Percentiles rank a stretch among this genome's conserved stretches.
phyloP scores from a whole-genome alignment of 2,888 invertebrate genomes.

The Mythimna vitellina region DNA sequence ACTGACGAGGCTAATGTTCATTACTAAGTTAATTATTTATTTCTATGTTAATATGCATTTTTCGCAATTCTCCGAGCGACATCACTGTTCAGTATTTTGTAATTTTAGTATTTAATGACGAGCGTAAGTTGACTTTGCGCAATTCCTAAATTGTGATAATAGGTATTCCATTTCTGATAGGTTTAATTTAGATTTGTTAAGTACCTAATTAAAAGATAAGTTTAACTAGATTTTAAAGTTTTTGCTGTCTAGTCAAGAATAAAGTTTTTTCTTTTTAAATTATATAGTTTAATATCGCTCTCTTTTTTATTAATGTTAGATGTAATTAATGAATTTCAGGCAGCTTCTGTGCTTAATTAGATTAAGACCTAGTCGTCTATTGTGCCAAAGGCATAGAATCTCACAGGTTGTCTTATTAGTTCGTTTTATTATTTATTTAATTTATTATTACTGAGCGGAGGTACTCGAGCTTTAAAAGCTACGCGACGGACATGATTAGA shows the following conservation, averaged over 20 bases:
- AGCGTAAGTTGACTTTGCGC: constrained; percentile 77
- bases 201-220: constrained; percentile 68
- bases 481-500: constrained; percentile 80
- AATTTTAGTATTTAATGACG: constrained; percentile 54
- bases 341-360: constrained; percentile 58
- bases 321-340: constrained; percentile 54
- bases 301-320: constrained; percentile 68
- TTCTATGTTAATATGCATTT: constrained; percentile 54
- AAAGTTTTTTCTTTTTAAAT: constrained; percentile 42
- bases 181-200: constrained; percentile 47
- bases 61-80: constrained; percentile 42
- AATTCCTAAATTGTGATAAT: constrained; percentile 89
- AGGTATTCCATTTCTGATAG: constrained; percentile 79
- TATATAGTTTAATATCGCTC: constrained; percentile 72
- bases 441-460: constrained; percentile 68
- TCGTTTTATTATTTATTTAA: constrained; percentile 68
- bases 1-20: constrained; percentile 38
- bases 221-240: constrained; percentile 61
- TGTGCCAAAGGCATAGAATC: constrained; percentile 88
- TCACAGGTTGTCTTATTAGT: constrained; percentile 75
- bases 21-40: constrained; percentile 40
- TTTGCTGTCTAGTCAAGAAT: constrained; percentile 76
- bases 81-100: constrained; percentile 62
- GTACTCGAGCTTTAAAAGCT: constrained; percentile 82
- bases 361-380: constrained; percentile 78